Evolutionary conservation across 1,140 invertebrate species (phyloP).

Genomic region (Laupala kohalensis): DNA sequence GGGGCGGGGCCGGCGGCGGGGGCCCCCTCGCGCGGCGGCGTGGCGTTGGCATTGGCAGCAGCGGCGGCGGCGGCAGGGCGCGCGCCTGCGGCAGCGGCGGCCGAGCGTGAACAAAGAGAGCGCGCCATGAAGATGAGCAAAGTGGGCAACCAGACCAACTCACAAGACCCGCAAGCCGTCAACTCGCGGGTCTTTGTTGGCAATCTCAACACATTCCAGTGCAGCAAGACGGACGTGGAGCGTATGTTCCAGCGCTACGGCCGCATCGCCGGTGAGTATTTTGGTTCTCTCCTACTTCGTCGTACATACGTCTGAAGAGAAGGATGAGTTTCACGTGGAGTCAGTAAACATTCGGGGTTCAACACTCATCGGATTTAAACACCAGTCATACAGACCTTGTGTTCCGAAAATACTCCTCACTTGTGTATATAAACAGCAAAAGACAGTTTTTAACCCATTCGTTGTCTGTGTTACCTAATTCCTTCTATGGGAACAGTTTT

Average conservation of each 20-base stretch:
- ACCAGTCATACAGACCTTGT: too few relatives aligned
- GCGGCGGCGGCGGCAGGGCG: too few relatives aligned
- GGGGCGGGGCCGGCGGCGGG: too few relatives aligned
- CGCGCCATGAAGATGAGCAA: slow-evolving; percentile 59
- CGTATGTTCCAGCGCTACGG: slow-evolving; percentile 77
- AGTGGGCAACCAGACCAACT: slow-evolving; percentile 77
- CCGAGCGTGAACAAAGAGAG: background rate
- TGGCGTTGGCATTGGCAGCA: background rate
- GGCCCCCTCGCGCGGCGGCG: too few relatives aligned
- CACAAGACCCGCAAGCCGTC: slow-evolving; percentile 73
- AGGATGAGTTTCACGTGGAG: background rate
- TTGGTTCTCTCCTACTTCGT: background rate
- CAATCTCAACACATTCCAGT: slow-evolving; percentile 80
- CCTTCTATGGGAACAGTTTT: too few relatives aligned
- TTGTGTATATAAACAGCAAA: too few relatives aligned
- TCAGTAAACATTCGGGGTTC: too few relatives aligned
- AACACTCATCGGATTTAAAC: too few relatives aligned
- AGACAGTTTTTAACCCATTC: too few relatives aligned
- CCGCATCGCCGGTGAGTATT: slow-evolving; percentile 50
- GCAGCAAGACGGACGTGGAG: slow-evolving; percentile 77
- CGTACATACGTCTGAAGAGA: background rate
- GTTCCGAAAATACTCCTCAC: too few relatives aligned
- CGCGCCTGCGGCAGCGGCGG: too few relatives aligned
- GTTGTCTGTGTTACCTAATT: too few relatives aligned
- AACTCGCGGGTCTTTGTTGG: slow-evolving; percentile 81